Base-by-base conservation (phyloP, 2,888 invertebrate species). In the Chrysomela aeneicollis region DNA sequence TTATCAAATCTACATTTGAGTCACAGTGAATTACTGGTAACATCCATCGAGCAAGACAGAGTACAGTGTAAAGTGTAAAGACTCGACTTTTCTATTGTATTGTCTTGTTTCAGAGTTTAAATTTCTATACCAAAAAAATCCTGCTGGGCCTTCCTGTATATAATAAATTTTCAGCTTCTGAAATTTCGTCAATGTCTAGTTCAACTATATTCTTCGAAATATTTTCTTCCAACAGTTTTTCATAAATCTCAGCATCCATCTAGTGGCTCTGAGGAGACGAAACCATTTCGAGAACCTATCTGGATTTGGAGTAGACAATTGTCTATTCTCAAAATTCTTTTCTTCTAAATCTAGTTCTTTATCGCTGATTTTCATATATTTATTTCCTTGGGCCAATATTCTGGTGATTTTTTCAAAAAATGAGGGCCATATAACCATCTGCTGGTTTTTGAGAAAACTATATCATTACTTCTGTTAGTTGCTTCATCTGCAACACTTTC, bases 1-100 rank as follows among this genome's bases (percentile, higher is more conserved):
- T 58, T 22, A 52, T 46, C 59, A 49, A 35, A 22, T 63, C 49
- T 59, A 37, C 59, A 17, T 54, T 21, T 12, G 26, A 4, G 22
- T 21, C 26, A 15, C 9, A 22, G n/a, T 4, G 21, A 26, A 19
- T 21, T 21, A 1, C 12, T 26, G 1, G 21, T 19, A 12, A 19
- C 21, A n/a, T 21, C 50, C 10, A 4, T n/a, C 6, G 4, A 21
- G 15, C 8, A 50, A 50, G 1, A n/a, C n/a, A n/a, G n/a, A n/a
- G n/a, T n/a, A n/a, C n/a, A n/a, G n/a, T n/a, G n/a, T n/a, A n/a
- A n/a, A n/a, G n/a, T n/a, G n/a, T n/a, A n/a, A n/a, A n/a, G n/a
- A n/a, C n/a, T n/a, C n/a, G n/a, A n/a, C n/a, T n/a, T n/a, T n/a
- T n/a, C n/a, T n/a, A n/a, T n/a, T n/a, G n/a, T n/a, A n/a, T n/a